Base-by-base conservation (phyloP, 53 echinoderm and acorn worm species). In the Astropecten irregularis region DNA sequence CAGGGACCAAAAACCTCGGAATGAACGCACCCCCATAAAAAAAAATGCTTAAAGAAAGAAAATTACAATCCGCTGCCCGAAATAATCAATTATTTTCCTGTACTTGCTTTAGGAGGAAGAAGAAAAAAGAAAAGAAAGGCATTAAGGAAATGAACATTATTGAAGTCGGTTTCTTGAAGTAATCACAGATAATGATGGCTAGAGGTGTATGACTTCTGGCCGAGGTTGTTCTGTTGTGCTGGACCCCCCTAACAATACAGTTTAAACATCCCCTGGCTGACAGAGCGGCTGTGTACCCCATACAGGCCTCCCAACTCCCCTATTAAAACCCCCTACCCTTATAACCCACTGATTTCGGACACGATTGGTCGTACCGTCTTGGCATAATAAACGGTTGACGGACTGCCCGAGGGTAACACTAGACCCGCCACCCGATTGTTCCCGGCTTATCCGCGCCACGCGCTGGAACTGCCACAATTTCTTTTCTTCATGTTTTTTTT, bases 71-170 rank as follows among this genome's bases (percentile, higher is more conserved):
- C n/a, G n/a, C n/a, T n/a, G n/a, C n/a, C n/a, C n/a, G n/a, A 33
- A 76, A 76, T 76, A 76, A 76, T 76, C 76, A 76, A 76, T 76
- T 76, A 76, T 57, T 59, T 59, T 59, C 40, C 76, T 39, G 76
- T 59, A 8, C 59, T 51, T 21, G 73, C 73, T 49, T 49, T 53
- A 13, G 36, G 28, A 69, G 46, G 33, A 29, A 63, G n/a, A 37
- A 59, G 42, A 6, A 11, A 42, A 42, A 11, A 11, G 42, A n/a
- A n/a, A n/a, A n/a, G n/a, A n/a, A 54, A 54, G 59, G 57, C 29
- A 76, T 76, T 56, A 76, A 76, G 76, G 76, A 57, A 76, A 76
- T 76, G 76, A 76, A 76, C 53, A 76, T 59, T 58, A 9, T 76
- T 76, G 42, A 76, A 59, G 76, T 56, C 42, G 57, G 73, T 59